Evolutionary conservation across 2,888 invertebrate species (phyloP).

Genomic region (Trissoscelio sp.): DNA sequence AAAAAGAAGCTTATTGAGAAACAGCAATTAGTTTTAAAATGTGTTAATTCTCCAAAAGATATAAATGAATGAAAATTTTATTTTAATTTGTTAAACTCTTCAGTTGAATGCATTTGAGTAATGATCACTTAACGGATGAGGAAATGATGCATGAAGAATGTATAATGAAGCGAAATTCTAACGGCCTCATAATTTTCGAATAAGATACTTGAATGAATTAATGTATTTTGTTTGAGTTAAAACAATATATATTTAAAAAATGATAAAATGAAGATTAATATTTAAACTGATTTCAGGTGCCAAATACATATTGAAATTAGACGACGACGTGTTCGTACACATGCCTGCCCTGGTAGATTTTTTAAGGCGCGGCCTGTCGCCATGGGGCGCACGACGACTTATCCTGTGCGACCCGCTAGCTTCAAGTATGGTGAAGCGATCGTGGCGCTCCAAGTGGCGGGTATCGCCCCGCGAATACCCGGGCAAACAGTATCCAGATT

Average conservation of each 20-base stretch:
- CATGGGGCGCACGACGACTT: constrained; percentile 86
- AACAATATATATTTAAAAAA: too few species aligned
- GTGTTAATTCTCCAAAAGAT: too few species aligned
- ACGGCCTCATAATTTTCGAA: too few species aligned
- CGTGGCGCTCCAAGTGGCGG: constrained; percentile 90
- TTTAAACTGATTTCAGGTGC: constrained; percentile 75
- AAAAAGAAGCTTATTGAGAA: too few species aligned
- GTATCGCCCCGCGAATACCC: constrained; percentile 89
- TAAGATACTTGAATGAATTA: too few species aligned
- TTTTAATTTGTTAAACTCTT: not conserved
- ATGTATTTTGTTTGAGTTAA: too few species aligned
- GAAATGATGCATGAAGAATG: constrained; percentile 1
- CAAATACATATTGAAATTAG: constrained; percentile 83
- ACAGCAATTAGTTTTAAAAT: too few species aligned
- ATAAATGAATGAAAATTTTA: not conserved
- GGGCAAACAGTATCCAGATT: constrained; percentile 87
- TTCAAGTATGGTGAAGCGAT: constrained; percentile 85
- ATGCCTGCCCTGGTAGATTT: constrained; percentile 81
- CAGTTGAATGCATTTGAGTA: not conserved
- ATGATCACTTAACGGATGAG: not conserved
- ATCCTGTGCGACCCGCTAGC: constrained; percentile 87
- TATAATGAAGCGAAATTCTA: too few species aligned
- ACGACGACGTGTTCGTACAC: constrained; percentile 84
- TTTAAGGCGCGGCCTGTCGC: constrained; percentile 85
- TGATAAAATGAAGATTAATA: not conserved